Percentiles rank a stretch among this genome's conserved stretches.
phyloP scores from a whole-genome alignment of 2,888 invertebrate genomes.

The Amiota communis region DNA sequence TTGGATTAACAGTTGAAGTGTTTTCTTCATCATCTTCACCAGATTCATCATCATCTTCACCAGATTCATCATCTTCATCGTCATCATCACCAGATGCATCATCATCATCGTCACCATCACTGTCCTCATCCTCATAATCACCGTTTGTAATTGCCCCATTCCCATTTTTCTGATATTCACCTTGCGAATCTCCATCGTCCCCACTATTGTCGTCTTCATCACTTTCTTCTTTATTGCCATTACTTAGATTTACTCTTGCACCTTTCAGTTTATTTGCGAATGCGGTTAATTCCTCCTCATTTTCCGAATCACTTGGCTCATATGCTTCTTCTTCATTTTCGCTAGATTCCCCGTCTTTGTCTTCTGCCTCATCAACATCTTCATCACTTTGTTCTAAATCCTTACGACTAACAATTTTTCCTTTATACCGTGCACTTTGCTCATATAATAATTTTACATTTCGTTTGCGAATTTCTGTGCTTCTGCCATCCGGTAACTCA shows the following conservation, averaged over 20 bases:
- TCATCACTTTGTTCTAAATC: conserved; percentile 54
- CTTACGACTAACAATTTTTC: conserved; percentile 80
- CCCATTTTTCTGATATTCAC: not conserved
- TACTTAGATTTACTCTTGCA: not conserved
- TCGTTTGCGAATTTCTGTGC: conserved; percentile 80
- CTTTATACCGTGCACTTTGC: conserved; percentile 83
- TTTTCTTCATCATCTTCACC: conserved; percentile 50
- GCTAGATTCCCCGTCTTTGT: conserved; percentile 54
- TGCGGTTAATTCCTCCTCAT: conserved; percentile 42
- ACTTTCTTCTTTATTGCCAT: not conserved
- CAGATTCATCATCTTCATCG: conserved; percentile 59
- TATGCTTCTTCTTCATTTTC: conserved; percentile 53
- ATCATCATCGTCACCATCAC: conserved; percentile 37
- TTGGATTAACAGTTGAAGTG: conserved; percentile 34
- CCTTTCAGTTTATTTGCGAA: conserved; percentile 44
- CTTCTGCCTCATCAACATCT: conserved; percentile 34
- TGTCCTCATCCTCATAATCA: conserved; percentile 51
- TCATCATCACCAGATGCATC: conserved; percentile 52
- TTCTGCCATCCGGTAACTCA: conserved; percentile 70
- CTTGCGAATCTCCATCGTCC: not conserved
- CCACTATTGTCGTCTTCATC: conserved; percentile 1
- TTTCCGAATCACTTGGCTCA: conserved; percentile 55
- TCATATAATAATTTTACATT: conserved; percentile 81
- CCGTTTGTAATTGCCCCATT: not conserved
- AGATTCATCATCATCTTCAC: conserved; percentile 57